Base-by-base conservation (phyloP, 2,888 invertebrate genomes). In the Andrena chrysosceles region DNA sequence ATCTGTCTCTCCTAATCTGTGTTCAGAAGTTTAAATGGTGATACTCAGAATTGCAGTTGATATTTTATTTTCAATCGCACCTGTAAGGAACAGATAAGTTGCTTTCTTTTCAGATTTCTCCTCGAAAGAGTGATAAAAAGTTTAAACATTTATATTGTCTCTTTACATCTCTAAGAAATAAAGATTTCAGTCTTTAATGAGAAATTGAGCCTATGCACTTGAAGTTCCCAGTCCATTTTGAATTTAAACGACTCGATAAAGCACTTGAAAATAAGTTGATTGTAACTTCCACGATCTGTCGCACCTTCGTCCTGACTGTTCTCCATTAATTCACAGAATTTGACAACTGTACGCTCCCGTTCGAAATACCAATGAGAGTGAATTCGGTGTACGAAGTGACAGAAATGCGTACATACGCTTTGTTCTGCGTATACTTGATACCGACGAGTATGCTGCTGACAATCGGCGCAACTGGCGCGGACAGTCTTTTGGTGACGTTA, bases 401-500 rank as follows among this genome's bases (percentile, higher is more conserved):
- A 6, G 75, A 75, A 16, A 42, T 73, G 26, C 75, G 42, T 6
- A 69, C 33, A 16, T 85, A 87, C 70, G 67, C 62, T 20, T 23
- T 86, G n/a, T 84, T 87, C 48, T 89, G 89, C 62, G 52, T 84
- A 29, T 83, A 67, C 33, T 68, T 87, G 48, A 23, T 85, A 26
- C 87, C 85, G 1, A 49, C 64, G 0, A 83, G 74, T 49, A 77
- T 62, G 42, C 1, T 85, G 10, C 49, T 89, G 48, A 85, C 87
- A 16, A 70, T 88, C 73, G 84, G 82, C 42, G 82, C 84, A 6
- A 84, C 83, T 0, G 88, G 82, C 0, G 79, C 88, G 1, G 85
- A 89, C 42, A 87, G 78, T 31, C 66, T 85, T n/a, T 31, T 88
- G 29, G 85, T 88, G 4, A 73, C 81, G 23, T 59, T 89, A 35